Percentiles rank a stretch among this genome's conserved stretches.
phyloP scores from a whole-genome alignment of 1,140 invertebrate species.

The Brachionus koreanus region DNA sequence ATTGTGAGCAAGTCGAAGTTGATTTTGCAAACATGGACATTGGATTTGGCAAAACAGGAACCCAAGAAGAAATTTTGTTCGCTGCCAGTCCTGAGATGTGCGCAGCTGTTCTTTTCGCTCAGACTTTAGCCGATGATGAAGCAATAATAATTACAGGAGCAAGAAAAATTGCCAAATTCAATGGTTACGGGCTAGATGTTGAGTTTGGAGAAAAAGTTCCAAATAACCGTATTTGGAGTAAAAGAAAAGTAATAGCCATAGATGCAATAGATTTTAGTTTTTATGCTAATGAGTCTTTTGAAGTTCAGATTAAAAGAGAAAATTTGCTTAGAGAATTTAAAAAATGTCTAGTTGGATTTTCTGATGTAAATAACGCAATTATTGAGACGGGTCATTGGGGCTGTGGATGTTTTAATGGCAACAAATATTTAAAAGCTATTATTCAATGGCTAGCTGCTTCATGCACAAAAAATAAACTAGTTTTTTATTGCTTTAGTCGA shows the following conservation, averaged over 20 bases:
- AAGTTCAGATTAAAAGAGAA: background rate
- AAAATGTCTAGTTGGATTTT: constrained; percentile 10
- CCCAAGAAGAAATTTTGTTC: constrained; percentile 41
- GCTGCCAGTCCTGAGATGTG: constrained; percentile 22
- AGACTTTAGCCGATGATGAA: constrained; percentile 35
- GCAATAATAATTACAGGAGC: constrained; percentile 22
- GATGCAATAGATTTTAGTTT: constrained; percentile 40
- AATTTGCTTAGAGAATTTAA: background rate
- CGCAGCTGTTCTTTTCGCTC: background rate
- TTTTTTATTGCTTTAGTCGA: constrained; percentile 9
- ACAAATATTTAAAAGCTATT: constrained; percentile 31
- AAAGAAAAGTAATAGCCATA: constrained; percentile 13
- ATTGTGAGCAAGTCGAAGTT: background rate
- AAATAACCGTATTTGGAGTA: background rate
- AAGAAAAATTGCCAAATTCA: background rate
- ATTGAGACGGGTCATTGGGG: constrained; percentile 36
- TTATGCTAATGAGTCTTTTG: background rate
- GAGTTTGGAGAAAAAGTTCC: background rate
- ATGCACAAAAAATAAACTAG: background rate
- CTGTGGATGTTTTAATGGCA: constrained; percentile 20
- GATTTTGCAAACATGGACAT: constrained; percentile 44
- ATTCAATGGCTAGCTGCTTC: constrained; percentile 20
- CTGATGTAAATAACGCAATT: background rate
- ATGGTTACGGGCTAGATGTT: constrained; percentile 2
- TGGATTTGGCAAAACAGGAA: constrained; percentile 30